These are phyloP conservation scores for Limanda limanda DNA, from an alignment of 2,113 vertebrate species.

Conservation along the genomic window DNA sequence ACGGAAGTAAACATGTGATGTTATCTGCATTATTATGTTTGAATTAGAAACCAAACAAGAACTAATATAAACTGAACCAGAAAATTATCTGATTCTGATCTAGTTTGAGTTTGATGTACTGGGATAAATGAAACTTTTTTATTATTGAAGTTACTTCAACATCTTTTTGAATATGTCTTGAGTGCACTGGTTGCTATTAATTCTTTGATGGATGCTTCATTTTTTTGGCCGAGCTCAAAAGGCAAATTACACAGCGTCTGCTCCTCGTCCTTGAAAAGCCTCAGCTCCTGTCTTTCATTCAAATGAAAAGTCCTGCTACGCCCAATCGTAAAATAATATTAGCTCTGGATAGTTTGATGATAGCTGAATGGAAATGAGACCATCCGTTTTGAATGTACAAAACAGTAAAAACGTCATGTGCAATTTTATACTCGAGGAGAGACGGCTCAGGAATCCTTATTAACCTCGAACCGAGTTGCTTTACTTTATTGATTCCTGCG, in stretches of 20 bases:
- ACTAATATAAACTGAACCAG: too few species aligned
- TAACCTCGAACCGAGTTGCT: not conserved
- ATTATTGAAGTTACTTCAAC: too few species aligned
- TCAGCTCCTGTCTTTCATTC: not conserved
- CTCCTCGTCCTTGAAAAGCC: not conserved
- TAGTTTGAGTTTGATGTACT: too few species aligned
- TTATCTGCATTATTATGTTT: too few species aligned
- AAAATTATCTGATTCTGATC: too few species aligned
- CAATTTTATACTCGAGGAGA: not conserved
- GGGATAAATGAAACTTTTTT: too few species aligned
- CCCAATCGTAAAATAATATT: not conserved
- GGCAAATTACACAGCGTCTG: not conserved
- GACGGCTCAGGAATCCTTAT: not conserved
- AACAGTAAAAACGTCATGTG: not conserved
- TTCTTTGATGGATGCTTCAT: not conserved
- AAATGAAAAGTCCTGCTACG: not conserved
- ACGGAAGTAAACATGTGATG: too few species aligned
- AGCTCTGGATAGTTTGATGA: slow-evolving; percentile 2
- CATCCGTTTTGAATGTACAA: not conserved
- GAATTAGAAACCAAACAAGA: too few species aligned
- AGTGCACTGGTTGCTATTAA: not conserved
- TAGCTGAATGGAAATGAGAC: not conserved
- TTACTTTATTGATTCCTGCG: not conserved
- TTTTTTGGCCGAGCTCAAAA: not conserved
- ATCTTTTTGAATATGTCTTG: not conserved